These are phyloP conservation scores for Lasioglossum figueresi DNA, from an alignment of 2,888 invertebrate species.

Conservation along the genomic window DNA sequence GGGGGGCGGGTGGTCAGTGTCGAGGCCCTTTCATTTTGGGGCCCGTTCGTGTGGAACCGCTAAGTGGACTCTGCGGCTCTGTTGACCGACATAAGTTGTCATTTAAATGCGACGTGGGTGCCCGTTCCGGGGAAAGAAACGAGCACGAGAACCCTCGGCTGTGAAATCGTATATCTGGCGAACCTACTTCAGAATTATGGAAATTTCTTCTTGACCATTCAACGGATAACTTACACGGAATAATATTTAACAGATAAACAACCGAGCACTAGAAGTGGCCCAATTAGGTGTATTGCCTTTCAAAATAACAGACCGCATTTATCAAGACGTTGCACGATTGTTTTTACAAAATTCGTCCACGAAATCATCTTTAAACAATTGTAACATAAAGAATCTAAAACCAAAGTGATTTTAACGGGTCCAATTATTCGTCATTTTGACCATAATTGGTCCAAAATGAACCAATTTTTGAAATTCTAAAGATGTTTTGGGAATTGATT, in stretches of 20 bases:
- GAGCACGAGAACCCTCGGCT: slow-evolving; percentile 42
- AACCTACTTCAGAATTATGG: slow-evolving; percentile 5
- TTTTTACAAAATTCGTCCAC: not conserved
- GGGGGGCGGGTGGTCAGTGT: slow-evolving; percentile 55
- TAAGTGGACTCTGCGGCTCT: slow-evolving; percentile 68
- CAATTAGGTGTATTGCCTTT: not conserved
- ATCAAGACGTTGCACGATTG: not conserved
- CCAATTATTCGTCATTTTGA: no score
- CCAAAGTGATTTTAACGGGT: no score
- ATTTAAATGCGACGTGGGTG: slow-evolving; percentile 57
- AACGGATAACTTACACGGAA: not conserved
- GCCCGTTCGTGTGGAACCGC: slow-evolving; percentile 64
- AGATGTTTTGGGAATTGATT: no score
- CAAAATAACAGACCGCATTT: not conserved
- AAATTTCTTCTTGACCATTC: not conserved
- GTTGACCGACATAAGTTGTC: slow-evolving; percentile 56
- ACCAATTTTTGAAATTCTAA: no score
- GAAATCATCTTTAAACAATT: not conserved
- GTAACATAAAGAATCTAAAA: no score
- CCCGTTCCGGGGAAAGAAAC: slow-evolving; percentile 43
- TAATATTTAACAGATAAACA: not conserved
- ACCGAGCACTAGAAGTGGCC: not conserved
- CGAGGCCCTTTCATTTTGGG: slow-evolving; percentile 63
- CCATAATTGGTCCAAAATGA: no score
- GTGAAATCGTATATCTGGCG: slow-evolving; percentile 2